Conservation (phyloP, 2,797 vertebrate genomes). For the Strix occidentalis region DNA sequence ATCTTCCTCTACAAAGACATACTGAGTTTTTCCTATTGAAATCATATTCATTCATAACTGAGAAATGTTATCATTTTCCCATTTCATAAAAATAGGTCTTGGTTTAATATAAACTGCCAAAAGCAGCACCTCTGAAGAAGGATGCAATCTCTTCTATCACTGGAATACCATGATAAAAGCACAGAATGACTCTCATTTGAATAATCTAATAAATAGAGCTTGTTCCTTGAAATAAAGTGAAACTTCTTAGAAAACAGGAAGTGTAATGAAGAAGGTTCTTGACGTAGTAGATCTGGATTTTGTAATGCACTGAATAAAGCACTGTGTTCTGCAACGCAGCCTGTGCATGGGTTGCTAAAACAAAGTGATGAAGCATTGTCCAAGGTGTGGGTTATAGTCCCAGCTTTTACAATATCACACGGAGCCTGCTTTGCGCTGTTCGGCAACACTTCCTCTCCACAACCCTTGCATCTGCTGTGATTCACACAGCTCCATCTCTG, state of each 20-base stretch:
- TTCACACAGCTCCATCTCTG: not conserved
- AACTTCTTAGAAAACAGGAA: not conserved
- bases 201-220: not conserved
- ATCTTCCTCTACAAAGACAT: not conserved
- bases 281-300: not conserved
- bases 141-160: not conserved
- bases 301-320: not conserved
- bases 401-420: not conserved
- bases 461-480: not conserved
- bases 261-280: not conserved
- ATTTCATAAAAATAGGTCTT: not conserved
- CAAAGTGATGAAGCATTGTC: not conserved
- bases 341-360: rapidly evolving
- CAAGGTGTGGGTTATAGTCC: rapidly evolving
- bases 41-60: not conserved
- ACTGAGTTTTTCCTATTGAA: not conserved
- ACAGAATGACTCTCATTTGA: not conserved
- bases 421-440: not conserved
- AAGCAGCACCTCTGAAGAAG: not conserved
- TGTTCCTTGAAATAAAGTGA: not conserved
- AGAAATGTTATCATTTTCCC: not conserved
- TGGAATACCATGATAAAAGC: not conserved
- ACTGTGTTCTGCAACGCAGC: not conserved
- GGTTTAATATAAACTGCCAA: not conserved
- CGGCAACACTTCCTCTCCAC: not conserved